Base-by-base conservation (phyloP, 2,797 vertebrate species). In the Oryzias sinensis region DNA sequence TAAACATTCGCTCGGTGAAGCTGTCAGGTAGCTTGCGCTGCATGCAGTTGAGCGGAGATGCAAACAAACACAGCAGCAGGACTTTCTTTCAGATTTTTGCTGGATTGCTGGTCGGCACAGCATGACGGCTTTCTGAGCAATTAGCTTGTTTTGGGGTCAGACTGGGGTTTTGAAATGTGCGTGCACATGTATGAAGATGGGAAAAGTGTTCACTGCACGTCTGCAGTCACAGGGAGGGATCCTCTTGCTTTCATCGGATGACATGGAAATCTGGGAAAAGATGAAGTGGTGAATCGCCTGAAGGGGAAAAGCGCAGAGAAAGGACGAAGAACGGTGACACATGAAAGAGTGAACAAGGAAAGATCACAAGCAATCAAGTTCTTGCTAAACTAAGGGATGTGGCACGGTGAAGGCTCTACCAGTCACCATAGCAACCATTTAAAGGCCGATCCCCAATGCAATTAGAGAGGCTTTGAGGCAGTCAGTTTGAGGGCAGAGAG, bases 381-480 rank as follows among this genome's bases (percentile, higher is more conserved):
- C 72, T 75, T 74, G 76, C 65, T 24, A 68, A 77, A 84, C 79
- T 71, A 70, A 68, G 70, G 62, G 54, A 69, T 61, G 75, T 56
- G 66, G 67, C 70, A 49, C 48, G 37, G 80, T 59, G 70, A 81
- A 80, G 82, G 82, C 78, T 90, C 86, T 71, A 71, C 64, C 16
- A 49, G 88, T 93, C 88, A 86, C 91, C 90, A 93, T 93, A 77
- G 90, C 90, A 92, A 93, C 91, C 77, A 81, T 84, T 87, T 89
- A 91, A 91, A 89, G 88, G 85, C 89, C 80, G 70, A 87, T 90
- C 86, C 85, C 89, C 77, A 73, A 88, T 88, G 88, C 88, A 91
- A 90, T 93, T 91, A 90, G 77, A 87, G 77, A 64, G 53, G 74
- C 82, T 90, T 91, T 88, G 83, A 88, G 82, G 83, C 77, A 77